Evolutionary conservation across 2,113 vertebrate genomes (phyloP), one percentile per base, ranked within the genome.

Genomic region (Lanius collurio): DNA sequence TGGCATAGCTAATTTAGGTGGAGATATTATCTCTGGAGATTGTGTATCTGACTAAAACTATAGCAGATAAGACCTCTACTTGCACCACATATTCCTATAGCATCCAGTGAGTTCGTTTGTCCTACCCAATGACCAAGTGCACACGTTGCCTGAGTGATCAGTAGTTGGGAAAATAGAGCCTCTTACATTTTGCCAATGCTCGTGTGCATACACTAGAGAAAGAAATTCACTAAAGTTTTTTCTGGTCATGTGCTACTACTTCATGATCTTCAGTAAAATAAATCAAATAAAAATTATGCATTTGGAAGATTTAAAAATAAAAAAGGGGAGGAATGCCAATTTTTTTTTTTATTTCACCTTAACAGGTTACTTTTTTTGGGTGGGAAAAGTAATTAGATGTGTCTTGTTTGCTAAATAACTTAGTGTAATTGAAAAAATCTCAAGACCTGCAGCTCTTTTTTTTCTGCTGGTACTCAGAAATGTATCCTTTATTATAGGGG

Each of bases 321-420:
- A 41, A 9, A 8, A 7, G 3, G 3, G 10, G 20, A 13, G 33
- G 3, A 11, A 27, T 4, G 20, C 27, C 44, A 37, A 5, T 7
- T 24, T 27, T 44, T 76, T 42, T 56, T 52, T 24, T 16, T 19
- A 76, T 52, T 87, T 6, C 6, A 41, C 13, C 6, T 46, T 64
- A 69, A 52, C 9, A 24, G 15, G 24, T 63, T 6, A 11, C 8
- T 30, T 50, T 55, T 55, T 68, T 59, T 28, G 13, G 2, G 13
- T 33, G 35, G 13, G 7, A 53, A 28, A 80, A 73, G 15, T 52
- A 11, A 57, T 46, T 10, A 62, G 31, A 53, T 23, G 2, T 49
- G 14, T 78, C 76, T 67, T 63, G 11, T 46, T 71, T 81, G 15
- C 30, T 71, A 15, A 74, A 50, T 69, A 60, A 42, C 3, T 30